These are phyloP conservation scores for Diplodus sargus DNA, from an alignment of 2,797 vertebrate species.

Conservation along the genomic window DNA sequence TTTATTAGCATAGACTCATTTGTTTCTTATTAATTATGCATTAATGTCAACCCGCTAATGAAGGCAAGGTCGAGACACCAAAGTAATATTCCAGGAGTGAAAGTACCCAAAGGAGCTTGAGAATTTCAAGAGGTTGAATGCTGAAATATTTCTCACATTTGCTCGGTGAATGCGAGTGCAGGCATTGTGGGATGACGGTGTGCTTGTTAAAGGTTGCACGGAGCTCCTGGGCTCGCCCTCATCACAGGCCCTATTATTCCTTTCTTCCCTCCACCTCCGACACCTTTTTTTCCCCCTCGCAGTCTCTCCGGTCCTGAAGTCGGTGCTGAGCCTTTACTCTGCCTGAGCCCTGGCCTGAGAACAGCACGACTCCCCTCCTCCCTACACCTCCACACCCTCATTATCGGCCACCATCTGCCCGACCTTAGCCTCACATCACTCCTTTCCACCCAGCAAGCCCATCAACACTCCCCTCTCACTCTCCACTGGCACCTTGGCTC, in stretches of 20 bases:
- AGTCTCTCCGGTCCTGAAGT: conserved; percentile 33
- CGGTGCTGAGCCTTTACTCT: conserved; percentile 45
- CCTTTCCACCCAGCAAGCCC: conserved; percentile 60
- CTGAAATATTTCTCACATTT: conserved; percentile 46
- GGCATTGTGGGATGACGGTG: conserved; percentile 35
- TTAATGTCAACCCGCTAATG: conserved; percentile 74
- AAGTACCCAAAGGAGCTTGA: conserved; percentile 33
- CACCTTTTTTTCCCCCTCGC: conserved; percentile 6
- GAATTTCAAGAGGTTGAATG: conserved; percentile 29
- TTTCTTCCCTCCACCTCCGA: conserved; percentile 23
- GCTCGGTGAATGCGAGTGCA: conserved; percentile 10
- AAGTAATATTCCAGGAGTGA: conserved; percentile 39
- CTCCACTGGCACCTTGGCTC: conserved; percentile 64
- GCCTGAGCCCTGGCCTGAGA: conserved; percentile 56
- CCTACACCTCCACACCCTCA: conserved; percentile 78
- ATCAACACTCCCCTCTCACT: conserved; percentile 68
- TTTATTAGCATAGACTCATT: conserved; percentile 76
- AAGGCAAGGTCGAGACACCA: conserved; percentile 70
- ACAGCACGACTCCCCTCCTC: conserved; percentile 68
- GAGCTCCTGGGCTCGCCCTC: conserved; percentile 48
- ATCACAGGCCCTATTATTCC: conserved; percentile 35
- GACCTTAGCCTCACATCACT: conserved; percentile 74
- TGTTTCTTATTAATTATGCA: conserved; percentile 81
- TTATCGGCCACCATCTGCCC: conserved; percentile 85
- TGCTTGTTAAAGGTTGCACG: conserved; percentile 61